Percentiles rank a stretch among this genome's conserved stretches.
phyloP scores from a whole-genome alignment of 1,140 invertebrate species.

The Drosophila teissieri region DNA sequence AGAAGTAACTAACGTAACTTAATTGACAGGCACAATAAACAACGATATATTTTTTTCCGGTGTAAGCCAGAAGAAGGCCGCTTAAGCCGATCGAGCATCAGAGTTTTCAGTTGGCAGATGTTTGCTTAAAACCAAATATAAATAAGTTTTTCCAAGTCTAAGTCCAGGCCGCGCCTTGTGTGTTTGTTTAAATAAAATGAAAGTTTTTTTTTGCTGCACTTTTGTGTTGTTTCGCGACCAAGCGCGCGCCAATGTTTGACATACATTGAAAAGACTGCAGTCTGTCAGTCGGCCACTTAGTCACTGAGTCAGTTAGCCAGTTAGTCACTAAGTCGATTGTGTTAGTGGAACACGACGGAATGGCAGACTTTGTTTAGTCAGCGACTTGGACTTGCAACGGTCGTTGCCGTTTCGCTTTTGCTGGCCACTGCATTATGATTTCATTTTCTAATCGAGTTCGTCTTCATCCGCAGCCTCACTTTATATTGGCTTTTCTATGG shows the following conservation, averaged over 20 bases:
- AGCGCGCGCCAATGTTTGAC: constrained; percentile 74
- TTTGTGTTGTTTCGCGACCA: constrained; percentile 42
- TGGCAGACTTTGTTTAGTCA: constrained; percentile 69
- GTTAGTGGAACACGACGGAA: constrained; percentile 47
- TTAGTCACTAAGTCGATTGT: constrained; percentile 28
- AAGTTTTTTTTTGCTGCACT: constrained; percentile 72
- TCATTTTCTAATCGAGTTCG: constrained; percentile 71
- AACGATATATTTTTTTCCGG: neutral
- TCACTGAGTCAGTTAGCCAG: constrained; percentile 12
- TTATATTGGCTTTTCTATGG: constrained; percentile 59
- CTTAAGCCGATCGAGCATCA: constrained; percentile 8
- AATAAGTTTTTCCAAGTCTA: constrained; percentile 77
- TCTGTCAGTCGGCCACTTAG: constrained; percentile 36
- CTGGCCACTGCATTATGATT: constrained; percentile 57
- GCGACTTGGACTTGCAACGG: constrained; percentile 57
- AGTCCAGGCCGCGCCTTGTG: constrained; percentile 71
- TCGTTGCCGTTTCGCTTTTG: constrained; percentile 74
- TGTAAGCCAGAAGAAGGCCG: constrained; percentile 25
- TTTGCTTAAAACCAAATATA: constrained; percentile 76
- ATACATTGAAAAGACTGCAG: constrained; percentile 68
- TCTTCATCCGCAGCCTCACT: constrained; percentile 50
- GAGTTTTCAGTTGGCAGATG: constrained; percentile 39
- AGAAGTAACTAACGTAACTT: too few species aligned
- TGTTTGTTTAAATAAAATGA: constrained; percentile 82
- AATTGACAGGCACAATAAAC: neutral